Evolutionary conservation across 2,888 invertebrate genomes (phyloP), one percentile per base, ranked within the genome.

Genomic region (Dryadula phaetusa): DNA sequence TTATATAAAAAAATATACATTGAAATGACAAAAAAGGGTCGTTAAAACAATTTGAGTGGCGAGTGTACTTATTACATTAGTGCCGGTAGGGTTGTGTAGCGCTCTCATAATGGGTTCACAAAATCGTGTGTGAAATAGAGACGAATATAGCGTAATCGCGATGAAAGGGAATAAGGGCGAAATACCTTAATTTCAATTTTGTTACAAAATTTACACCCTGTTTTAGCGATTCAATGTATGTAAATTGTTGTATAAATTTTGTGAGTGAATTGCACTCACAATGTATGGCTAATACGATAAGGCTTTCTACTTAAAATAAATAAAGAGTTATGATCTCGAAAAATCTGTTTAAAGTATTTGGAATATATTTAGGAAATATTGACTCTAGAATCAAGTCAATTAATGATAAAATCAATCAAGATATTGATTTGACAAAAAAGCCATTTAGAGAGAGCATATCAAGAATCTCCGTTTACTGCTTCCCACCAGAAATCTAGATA

Each of bases 111-210:
- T 74, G 76, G 60, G 75, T 74, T 62, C 42, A 62, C 66, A 66
- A 76, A 79, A 77, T 76, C 65, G 66, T 70, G 73, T 66, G 70
- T 67, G 72, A 77, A 76, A 76, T 74, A 66, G 72, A 66, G 72
- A 77, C 67, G 64, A 53, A 53, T 44, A 53, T 52, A 62, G 22
- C 53, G 64, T 46, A 74, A 77, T 77, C 71, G 68, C 70, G 75
- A 76, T 74, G 74, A 70, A 76, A 75, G 76, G 62, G 69, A 76
- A 77, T 76, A 72, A 66, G 60, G 61, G 66, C 69, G 73, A 71
- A 76, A 75, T 67, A 62, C 70, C 73, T 74, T 72, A 60, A 76
- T 77, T 80, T 72, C 71, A 75, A 75, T 70, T 69, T 66, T 62
- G 60, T 54, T 40, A 64, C 64, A 40, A n/a, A 68, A 66, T 66